Base-by-base conservation (phyloP, 2,797 vertebrate species). In the Danio kyathit region DNA sequence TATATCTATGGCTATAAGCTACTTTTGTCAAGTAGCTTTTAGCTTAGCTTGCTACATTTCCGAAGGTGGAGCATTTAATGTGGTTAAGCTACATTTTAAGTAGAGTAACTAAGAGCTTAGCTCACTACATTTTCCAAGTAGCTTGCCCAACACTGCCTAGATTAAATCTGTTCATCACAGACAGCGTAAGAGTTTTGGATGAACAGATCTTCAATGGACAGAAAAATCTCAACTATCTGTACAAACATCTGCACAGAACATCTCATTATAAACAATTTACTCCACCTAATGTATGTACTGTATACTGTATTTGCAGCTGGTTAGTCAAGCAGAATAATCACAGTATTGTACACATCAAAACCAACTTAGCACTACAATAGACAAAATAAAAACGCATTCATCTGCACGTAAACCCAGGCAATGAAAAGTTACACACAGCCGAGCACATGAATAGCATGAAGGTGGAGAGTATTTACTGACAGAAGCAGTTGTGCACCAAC, bases 401-500 rank as follows among this genome's bases (percentile, higher is more conserved):
- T 10, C 13, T 67, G 11, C 14, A 21, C 7, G 54, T 44, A 60
- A 74, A 51, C 17, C 5, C 56, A 49, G 40, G 57, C 38, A 44
- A 60, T 66, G 17, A 59, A 66, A 57, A 65, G 17, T 56, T 38
- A 51, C 6, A 74, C n/a, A 13, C 46, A 41, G 5, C 6, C 21
- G 2, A 59, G 41, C 9, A 10, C 19, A 72, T 75, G 57, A 74
- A 85, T 79, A 59, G 48, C 43, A 16, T 74, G 73, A 56, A 40
- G 19, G 71, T 83, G 66, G 65, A 69, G 60, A 77, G 67, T 75
- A 67, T 82, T 85, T 78, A 81, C 56, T 14, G 51, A 56, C 29
- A 74, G 61, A 73, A 52, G 41, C 78, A 66, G 80, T 86, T 76
- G 78, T 76, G 46, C 60, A 75, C 51, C 70, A 75, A 81, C 81